Base-by-base conservation (phyloP, 2,888 invertebrate species). In the Aphidius colemani region DNA sequence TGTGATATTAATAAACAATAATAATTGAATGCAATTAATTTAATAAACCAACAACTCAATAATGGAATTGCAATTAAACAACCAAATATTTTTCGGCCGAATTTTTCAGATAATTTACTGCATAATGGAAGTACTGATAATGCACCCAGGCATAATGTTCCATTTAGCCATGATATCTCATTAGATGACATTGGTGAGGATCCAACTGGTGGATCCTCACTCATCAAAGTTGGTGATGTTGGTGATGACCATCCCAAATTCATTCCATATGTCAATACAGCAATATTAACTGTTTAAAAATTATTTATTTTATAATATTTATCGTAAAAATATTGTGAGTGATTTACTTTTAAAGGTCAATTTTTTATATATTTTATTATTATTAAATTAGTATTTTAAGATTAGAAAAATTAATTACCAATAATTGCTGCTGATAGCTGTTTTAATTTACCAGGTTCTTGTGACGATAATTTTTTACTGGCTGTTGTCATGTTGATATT, bases 201-300 rank as follows among this genome's bases (percentile, higher is more conserved):
- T 1, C 85, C 79, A 0, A 86, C 74, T 0, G 85, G 85, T 0
- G 84, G 82, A n/a, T 79, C 71, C 3, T n/a, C 9, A 0, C 83
- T 81, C 13, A 83, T 80, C 48, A 86, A 81, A n/a, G 83, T 76
- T 0, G 83, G 80, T 1, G 85, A 73, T 0, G 86, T 85, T 60
- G 88, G 88, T 0, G 89, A 88, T 0, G 87, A 84, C 88, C 88
- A 89, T 1, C 86, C 87, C 60, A 85, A 82, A 61, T 79, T 76
- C 40, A 76, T 78, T 0, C 85, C 85, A 55, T 83, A 78, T 3
- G 78, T 72, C 51, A 85, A 64, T 3, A 79, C 70, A 2, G 81
- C 73, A 7, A 84, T 46, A 67, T 84, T 84, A n/a, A 80, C 85
- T 85, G 44, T 59, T 63, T 30, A 56, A 40, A 43, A 63, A 48